Percentiles rank a stretch among this genome's conserved stretches.
Evolutionary conservation across 2,113 vertebrate species (phyloP).

Genomic region (Apus apus): DNA sequence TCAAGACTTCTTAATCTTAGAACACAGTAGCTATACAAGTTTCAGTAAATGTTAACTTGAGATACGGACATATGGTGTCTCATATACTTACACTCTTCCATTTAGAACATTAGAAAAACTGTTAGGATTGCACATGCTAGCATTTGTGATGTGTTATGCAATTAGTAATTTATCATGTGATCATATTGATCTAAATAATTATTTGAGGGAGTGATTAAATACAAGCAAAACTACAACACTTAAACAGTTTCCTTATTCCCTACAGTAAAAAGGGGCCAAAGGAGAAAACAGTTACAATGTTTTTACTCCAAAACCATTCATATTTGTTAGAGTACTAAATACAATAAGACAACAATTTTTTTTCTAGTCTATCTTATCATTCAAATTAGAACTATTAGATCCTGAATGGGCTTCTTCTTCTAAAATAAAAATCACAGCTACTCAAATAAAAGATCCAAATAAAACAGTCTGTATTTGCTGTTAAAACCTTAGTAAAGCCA

Average conservation of each 20-base stretch:
- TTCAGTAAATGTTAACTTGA: background rate
- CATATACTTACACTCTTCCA: background rate
- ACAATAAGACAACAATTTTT: background rate
- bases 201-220: background rate
- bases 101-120: background rate
- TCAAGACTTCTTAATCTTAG: background rate
- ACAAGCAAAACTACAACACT: background rate
- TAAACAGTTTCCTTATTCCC: background rate
- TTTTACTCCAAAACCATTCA: background rate
- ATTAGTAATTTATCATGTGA: background rate
- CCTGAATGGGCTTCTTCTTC: background rate
- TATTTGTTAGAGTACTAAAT: background rate
- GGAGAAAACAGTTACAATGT: background rate
- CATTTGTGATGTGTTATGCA: background rate
- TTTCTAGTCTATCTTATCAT: background rate
- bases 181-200: background rate
- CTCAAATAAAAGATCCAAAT: background rate
- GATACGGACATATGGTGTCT: background rate
- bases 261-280: background rate
- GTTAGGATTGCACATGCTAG: background rate
- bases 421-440: background rate
- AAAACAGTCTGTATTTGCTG: background rate
- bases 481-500: background rate
- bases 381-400: background rate
- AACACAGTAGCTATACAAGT: background rate